phyloP scores from a whole-genome alignment of 2,113 vertebrate genomes.

The Nyctereutes procyonoides region DNA sequence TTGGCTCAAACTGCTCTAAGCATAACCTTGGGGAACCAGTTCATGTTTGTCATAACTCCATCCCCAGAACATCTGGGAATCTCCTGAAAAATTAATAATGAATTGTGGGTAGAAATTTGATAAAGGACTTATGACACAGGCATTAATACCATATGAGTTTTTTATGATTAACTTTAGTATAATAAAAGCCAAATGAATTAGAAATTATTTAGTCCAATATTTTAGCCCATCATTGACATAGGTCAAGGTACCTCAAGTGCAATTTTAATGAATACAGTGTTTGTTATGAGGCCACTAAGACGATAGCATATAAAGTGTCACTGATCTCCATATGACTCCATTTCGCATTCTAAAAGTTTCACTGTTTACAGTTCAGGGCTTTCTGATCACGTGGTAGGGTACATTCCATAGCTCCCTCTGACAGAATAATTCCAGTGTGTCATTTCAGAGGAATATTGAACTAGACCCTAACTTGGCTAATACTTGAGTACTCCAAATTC shows the following conservation, averaged over 20 bases:
- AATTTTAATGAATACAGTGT: conserved; percentile 21
- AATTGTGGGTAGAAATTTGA: conserved; percentile 79
- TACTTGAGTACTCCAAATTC: conserved; percentile 71
- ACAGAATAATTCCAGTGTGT: conserved; percentile 78
- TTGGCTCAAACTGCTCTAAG: conserved; percentile 79
- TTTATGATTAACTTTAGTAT: conserved; percentile 18
- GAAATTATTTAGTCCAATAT: conserved; percentile 74
- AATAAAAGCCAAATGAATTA: conserved; percentile 39
- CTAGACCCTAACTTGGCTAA: conserved; percentile 76
- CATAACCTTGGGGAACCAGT: conserved; percentile 76
- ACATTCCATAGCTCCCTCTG: conserved; percentile 73
- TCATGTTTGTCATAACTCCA: conserved; percentile 83
- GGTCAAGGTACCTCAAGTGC: conserved; percentile 41
- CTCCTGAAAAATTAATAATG: conserved; percentile 83
- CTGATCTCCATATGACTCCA: not conserved
- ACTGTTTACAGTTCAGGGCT: conserved; percentile 36
- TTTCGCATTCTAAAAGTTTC: conserved; percentile 44
- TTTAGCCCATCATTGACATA: conserved; percentile 72
- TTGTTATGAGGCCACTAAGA: conserved; percentile 49
- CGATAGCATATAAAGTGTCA: conserved; percentile 45
- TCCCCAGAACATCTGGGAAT: conserved; percentile 79
- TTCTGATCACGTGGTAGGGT: conserved; percentile 41
- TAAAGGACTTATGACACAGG: conserved; percentile 82
- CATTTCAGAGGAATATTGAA: conserved; percentile 78
- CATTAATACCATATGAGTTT: conserved; percentile 76